A percentile compares a stretch with the other conserved stretches of the same genome.
Conservation (phyloP, 2,113 vertebrate genomes). For the Epinephelus cyanopodus region DNA sequence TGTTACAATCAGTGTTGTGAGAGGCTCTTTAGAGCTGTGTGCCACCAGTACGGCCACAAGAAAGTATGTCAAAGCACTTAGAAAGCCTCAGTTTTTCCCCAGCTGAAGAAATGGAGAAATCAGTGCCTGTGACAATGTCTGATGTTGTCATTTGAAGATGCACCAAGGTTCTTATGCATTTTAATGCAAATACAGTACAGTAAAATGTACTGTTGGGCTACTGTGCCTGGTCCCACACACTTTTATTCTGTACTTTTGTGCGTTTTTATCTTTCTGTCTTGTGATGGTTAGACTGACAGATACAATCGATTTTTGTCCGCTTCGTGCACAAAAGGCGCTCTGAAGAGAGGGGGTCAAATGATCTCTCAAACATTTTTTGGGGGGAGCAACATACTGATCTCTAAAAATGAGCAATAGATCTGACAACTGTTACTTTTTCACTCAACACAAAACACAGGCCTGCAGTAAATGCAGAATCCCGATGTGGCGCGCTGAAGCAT, state of each 20-base stretch:
- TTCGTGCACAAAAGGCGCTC: background rate
- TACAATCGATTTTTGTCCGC: background rate
- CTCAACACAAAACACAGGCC: constrained; percentile 39
- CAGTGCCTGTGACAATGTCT: background rate
- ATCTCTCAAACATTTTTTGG: background rate
- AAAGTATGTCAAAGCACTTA: background rate
- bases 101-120: background rate
- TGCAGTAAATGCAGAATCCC: background rate
- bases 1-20: background rate
- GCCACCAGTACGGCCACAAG: background rate
- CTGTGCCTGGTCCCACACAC: background rate
- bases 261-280: background rate
- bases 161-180: background rate
- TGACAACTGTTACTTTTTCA: constrained; percentile 33
- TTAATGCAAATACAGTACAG: background rate
- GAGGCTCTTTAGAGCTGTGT: constrained; percentile 7
- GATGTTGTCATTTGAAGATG: background rate
- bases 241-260: constrained; percentile 8
- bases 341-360: constrained; percentile 14
- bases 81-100: background rate
- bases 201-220: background rate
- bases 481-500: background rate
- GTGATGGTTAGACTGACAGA: background rate
- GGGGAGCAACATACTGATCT: background rate
- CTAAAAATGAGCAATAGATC: constrained; percentile 10